A percentile compares a stretch with the other conserved stretches of the same genome.
These are phyloP conservation scores for Seriola quinqueradiata DNA, from an alignment of 2,113 vertebrate genomes.

Conservation along the genomic window DNA sequence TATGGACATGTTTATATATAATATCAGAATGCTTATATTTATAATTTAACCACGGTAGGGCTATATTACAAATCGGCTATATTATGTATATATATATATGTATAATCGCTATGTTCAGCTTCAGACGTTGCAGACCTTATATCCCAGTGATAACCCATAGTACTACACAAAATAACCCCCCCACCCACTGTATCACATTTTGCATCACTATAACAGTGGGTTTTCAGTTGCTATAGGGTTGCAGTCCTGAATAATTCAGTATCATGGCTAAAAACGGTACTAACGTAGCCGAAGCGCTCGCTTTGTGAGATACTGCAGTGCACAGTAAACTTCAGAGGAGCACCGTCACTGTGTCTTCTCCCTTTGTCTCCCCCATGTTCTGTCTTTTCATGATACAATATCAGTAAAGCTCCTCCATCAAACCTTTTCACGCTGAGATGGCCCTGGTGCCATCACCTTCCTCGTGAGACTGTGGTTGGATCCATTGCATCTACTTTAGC, in stretches of 20 bases:
- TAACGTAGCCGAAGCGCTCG: slow-evolving; percentile 11
- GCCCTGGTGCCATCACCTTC: slow-evolving; percentile 36
- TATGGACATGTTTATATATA: neutral
- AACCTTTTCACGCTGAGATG: slow-evolving; percentile 44
- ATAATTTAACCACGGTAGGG: neutral
- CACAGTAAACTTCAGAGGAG: slow-evolving; percentile 38
- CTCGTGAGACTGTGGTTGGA: slow-evolving; percentile 39
- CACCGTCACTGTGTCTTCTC: neutral
- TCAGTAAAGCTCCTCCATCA: slow-evolving; percentile 48
- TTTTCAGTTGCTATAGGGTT: slow-evolving; percentile 31
- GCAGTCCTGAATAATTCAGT: slow-evolving; percentile 49
- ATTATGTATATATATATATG: too few relatives aligned
- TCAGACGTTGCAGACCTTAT: neutral
- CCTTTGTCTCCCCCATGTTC: neutral
- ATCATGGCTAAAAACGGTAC: slow-evolving; percentile 34
- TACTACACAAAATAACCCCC: neutral
- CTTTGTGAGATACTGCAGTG: neutral
- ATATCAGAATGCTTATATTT: neutral
- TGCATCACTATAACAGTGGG: slow-evolving; percentile 17
- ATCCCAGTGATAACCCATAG: neutral
- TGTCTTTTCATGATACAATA: slow-evolving; percentile 34
- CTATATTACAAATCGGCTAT: too few relatives aligned
- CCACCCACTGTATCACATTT: slow-evolving; percentile 18
- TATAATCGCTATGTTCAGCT: neutral
- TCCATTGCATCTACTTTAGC: slow-evolving; percentile 42